Evolutionary conservation across 2,888 invertebrate genomes (phyloP), one percentile per base, ranked within the genome.

Genomic region (Eilema sororculum): DNA sequence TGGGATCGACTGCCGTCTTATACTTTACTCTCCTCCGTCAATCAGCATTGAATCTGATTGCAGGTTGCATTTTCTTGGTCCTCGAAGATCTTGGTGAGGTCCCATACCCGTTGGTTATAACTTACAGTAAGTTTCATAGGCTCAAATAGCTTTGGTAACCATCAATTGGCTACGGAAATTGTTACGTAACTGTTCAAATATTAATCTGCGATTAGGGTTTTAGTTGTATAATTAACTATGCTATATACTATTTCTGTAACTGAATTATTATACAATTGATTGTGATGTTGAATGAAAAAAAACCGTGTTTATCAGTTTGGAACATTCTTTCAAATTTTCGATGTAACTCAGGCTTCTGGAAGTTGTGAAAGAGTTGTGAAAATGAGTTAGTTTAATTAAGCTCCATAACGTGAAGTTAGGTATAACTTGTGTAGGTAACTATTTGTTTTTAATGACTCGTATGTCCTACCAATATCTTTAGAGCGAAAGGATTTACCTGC

Each of bases 181-280:
- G 24, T 58, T 24, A 12, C 22, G 25, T 58, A 24, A 24, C 4
- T 58, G 12, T 57, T 57, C 4, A 58, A 24, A 58, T 24, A 58
- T 58, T 12, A 58, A 22, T 22, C 25, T 58, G 13, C 57, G 57
- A 22, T 24, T 58, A 57, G 57, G 57, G 24, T 57, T 10, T 20
- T 24, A 24, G 57, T 57, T 57, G 24, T 58, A 57, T 57, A 57
- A 57, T 57, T 57, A 57, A 57, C 57, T 10, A 57, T 24, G 22
- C 24, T 57, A 57, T 57, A 22, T 3, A 58, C 57, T 58, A 58
- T 24, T 58, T 58, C 24, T 58, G 57, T 58, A 58, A 58, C 57
- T 58, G 13, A 58, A 58, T 58, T 58, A 58, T 58, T 58, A 22
- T 25, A 24, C 57, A 58, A 58, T 58, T 58, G 57, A 22, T 58